phyloP scores from a whole-genome alignment of 2,113 vertebrate species.

The Cynocephalus volans region DNA sequence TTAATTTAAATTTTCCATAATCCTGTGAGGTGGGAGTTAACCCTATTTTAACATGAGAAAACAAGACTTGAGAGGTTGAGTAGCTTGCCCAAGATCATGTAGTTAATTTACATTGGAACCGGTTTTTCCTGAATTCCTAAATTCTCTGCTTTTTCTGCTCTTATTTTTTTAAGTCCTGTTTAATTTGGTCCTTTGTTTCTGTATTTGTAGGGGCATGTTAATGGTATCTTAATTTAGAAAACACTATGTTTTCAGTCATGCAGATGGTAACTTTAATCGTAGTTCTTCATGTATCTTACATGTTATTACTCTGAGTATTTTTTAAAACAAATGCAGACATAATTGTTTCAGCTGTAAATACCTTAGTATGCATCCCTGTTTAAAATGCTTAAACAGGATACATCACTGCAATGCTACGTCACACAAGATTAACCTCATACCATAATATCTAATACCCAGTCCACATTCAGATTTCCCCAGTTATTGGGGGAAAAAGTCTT shows the following conservation, averaged over 20 bases:
- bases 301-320: neutral
- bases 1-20: constrained; percentile 68
- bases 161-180: neutral
- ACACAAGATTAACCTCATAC: neutral
- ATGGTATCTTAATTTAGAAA: constrained; percentile 47
- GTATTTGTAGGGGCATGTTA: neutral
- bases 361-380: neutral
- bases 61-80: neutral
- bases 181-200: constrained; percentile 10
- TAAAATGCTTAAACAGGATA: neutral
- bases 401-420: neutral
- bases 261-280: neutral
- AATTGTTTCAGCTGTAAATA: neutral
- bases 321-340: constrained; percentile 44
- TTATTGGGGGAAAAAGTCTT: neutral
- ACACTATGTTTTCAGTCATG: constrained; percentile 42
- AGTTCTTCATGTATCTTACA: neutral
- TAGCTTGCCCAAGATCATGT: neutral
- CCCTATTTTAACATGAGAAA: constrained; percentile 17
- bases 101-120: neutral
- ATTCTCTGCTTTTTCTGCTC: neutral
- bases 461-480: neutral
- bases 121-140: constrained; percentile 9
- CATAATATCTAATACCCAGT: neutral
- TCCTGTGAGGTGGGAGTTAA: constrained; percentile 2